A percentile compares a stretch with the other conserved stretches of the same genome.
Conservation (phyloP, 2,113 vertebrate genomes). For the Leptosomus discolor region DNA sequence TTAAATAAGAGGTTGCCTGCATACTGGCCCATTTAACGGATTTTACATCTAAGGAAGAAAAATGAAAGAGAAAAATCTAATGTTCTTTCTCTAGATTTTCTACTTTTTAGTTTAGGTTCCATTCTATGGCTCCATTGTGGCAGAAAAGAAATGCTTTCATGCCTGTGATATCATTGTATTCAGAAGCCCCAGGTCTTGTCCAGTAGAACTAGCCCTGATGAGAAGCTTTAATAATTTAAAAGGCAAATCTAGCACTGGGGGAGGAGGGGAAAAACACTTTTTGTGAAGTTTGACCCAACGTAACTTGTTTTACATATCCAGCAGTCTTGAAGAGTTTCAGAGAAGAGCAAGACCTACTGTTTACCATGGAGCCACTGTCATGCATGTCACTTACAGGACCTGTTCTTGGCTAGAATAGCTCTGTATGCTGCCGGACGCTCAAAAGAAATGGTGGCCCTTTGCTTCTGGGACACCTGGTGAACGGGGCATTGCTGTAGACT, state of each 20-base stretch:
- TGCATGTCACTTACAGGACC: background rate
- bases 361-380: background rate
- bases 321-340: background rate
- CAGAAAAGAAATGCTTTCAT: slow-evolving; percentile 9
- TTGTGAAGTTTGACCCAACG: background rate
- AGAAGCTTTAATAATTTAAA: slow-evolving; percentile 10
- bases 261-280: background rate
- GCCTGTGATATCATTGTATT: background rate
- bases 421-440: background rate
- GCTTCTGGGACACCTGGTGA: background rate
- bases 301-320: background rate
- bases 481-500: background rate
- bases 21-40: background rate
- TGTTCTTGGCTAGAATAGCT: background rate
- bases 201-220: background rate
- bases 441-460: background rate
- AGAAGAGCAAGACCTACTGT: background rate
- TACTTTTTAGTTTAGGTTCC: background rate
- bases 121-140: background rate
- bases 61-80: slow-evolving; percentile 1
- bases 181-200: background rate
- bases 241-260: background rate
- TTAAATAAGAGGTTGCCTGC: background rate
- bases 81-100: background rate
- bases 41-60: background rate